Percentiles rank a stretch among this genome's conserved stretches.
Conservation (phyloP, 2,113 vertebrate genomes). For the Labrus mixtus region DNA sequence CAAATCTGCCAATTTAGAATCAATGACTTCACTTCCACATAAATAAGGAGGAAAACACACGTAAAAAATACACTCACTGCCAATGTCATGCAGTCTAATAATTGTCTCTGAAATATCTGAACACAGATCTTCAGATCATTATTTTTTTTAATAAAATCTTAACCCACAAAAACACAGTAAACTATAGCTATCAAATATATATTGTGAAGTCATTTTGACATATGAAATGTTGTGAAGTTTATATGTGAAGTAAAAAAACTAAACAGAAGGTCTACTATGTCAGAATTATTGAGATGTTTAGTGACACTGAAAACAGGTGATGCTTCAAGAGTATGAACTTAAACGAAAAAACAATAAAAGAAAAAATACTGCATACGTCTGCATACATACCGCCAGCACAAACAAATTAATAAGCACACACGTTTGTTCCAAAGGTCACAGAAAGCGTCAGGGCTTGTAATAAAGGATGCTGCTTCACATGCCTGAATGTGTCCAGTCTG, state of each 20-base stretch:
- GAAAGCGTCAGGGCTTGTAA: constrained; percentile 14
- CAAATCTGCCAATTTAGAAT: too few species aligned
- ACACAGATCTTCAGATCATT: too few species aligned
- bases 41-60: too few species aligned
- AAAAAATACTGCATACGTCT: neutral
- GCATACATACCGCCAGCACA: constrained; percentile 6
- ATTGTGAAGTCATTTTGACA: neutral
- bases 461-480: constrained; percentile 9
- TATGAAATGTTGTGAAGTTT: too few species aligned
- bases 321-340: neutral
- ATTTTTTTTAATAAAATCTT: too few species aligned
- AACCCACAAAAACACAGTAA: neutral
- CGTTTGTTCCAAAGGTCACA: constrained; percentile 32
- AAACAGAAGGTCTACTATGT: too few species aligned
- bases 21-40: too few species aligned
- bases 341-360: neutral
- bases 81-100: too few species aligned
- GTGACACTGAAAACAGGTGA: neutral
- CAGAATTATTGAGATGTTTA: neutral
- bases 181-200: neutral
- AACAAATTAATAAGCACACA: constrained; percentile 37
- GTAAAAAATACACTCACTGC: too few species aligned
- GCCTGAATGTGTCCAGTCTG: constrained; percentile 23
- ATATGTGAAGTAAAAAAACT: too few species aligned
- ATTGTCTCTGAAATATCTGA: too few species aligned